Evolutionary conservation across 2,888 invertebrate genomes (phyloP), one percentile per base, ranked within the genome.

Genomic region (Anoncus sp.): DNA sequence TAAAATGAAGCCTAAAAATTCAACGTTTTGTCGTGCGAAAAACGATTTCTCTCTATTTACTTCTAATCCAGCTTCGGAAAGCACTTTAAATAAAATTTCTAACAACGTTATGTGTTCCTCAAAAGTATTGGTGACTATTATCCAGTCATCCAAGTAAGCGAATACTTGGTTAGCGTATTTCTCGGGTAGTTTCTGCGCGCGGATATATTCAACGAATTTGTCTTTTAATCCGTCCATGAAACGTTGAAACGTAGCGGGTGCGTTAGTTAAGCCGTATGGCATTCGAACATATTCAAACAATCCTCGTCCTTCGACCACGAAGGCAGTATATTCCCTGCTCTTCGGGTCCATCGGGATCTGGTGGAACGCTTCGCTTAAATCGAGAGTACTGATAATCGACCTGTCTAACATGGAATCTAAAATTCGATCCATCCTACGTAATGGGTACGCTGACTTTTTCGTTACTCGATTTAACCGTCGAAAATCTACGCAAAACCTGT

Each of bases 291-390:
- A 72, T 5, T 77, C 71, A 14, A 63, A 31, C 7, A 51, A n/a
- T 0, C 63, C 63, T 3, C 49, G 35, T 9, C 63, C 63, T n/a
- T 65, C 63, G 4, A 87, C 83, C 0, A 83, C 82, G 60, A 87
- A 89, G 0, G 87, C 87, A 9, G 87, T 87, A 14, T 81, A 77
- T 18, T 81, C 75, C 2, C 81, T 40, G 12, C 81, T 82, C 1
- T 57, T 59, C 24, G 75, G 75, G 9, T 60, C 77, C 70, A 84
- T 62, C 5, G 84, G 84, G 45, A 89, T 80, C 65, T 89, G 87
- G 63, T 79, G 83, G 67, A 85, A 88, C 5, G 86, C 88, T 16
- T 80, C 79, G 47, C 80, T 84, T n/a, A 84, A 57, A 73, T 90
- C 89, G 1, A 89, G 62, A 5, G 85, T 86, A 2, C 82, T 79